Evolutionary conservation across 2,797 vertebrate species (phyloP), one percentile per base, ranked within the genome.

Genomic region (Chaenodraco wilsoni): DNA sequence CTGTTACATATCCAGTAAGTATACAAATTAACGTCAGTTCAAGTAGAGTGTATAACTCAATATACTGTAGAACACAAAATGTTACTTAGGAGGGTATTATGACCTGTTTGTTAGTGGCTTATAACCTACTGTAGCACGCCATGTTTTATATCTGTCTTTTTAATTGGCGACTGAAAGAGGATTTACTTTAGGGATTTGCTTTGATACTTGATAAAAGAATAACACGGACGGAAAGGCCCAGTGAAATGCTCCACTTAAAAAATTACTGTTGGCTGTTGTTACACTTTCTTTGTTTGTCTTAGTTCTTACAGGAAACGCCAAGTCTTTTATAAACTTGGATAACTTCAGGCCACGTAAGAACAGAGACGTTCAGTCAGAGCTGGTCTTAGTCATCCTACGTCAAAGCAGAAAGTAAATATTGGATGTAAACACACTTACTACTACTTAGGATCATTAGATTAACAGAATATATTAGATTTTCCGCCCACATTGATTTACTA

Each of bases 211-310:
- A 64, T 66, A 49, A 72, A 72, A 51, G 1, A 65, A 50, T 27
- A 16, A 10, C 13, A 44, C 7, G 60, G 16, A 66, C 27, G 4
- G 51, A 37, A 37, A 37, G 33, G 33, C 33, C 33, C 33, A 37
- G 33, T 37, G 33, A 5, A 5, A 27, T 27, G 33, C 33, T 33
- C 33, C 7, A 37, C 33, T 37, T 21, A 21, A 21, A 21, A 21
- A 21, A 21, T 21, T 51, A 19, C 2, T 46, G 23, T 59, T 76
- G 12, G 64, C 62, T 62, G 13, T 54, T 67, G 44, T 16, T 66
- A 52, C 1, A 13, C 33, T 54, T n/a, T 66, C 56, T 72, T 45
- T 79, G 68, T 81, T 88, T 87, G 63, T 85, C 80, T 87, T 79
- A 48, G 72, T 60, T 79, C 48, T 76, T 64, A 54, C 76, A 72